These are phyloP conservation scores for Anthoscopus minutus DNA, from an alignment of 2,113 vertebrate genomes.

Conservation along the genomic window DNA sequence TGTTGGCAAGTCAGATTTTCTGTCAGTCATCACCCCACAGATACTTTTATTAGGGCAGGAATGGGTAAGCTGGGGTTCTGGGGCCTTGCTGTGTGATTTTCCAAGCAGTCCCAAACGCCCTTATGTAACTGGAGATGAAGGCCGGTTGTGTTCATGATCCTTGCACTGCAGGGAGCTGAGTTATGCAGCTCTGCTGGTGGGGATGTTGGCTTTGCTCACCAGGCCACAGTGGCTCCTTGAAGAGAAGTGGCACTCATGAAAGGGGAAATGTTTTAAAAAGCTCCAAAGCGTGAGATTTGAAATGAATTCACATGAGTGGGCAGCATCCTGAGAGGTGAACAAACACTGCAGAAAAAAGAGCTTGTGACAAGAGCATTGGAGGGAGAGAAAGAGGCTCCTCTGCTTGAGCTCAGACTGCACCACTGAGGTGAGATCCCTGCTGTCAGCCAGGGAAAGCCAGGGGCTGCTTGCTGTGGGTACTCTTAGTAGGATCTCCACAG, in stretches of 20 bases:
- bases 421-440: not conserved
- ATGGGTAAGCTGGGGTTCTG: not conserved
- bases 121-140: not conserved
- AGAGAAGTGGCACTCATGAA: not conserved
- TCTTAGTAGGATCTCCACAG: not conserved
- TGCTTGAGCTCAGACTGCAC: not conserved
- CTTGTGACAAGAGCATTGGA: not conserved
- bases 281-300: not conserved
- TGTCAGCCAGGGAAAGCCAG: not conserved
- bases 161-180: not conserved
- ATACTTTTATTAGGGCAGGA: not conserved
- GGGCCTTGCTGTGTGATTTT: not conserved
- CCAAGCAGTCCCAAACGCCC: not conserved
- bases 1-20: not conserved
- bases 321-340: not conserved
- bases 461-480: not conserved
- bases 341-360: not conserved
- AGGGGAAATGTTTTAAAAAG: not conserved
- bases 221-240: not conserved
- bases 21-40: not conserved
- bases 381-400: not conserved
- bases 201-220: not conserved
- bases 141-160: not conserved
- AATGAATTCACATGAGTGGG: not conserved
- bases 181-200: accelerated